phyloP scores from a whole-genome alignment of 2,888 invertebrate species.

The Flexamia atlantica region DNA sequence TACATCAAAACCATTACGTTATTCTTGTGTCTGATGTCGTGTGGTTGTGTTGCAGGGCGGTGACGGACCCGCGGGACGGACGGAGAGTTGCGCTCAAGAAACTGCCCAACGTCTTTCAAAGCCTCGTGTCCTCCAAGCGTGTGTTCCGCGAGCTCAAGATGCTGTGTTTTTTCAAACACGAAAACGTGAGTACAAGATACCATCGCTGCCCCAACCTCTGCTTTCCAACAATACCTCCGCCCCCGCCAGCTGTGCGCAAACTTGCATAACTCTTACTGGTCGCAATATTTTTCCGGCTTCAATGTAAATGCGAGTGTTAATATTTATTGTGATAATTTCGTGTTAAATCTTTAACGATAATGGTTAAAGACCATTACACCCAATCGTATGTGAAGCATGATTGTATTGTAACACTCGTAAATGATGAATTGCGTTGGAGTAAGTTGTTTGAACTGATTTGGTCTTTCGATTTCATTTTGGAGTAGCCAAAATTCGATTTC shows the following conservation, averaged over 20 bases:
- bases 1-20: no score
- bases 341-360: no score
- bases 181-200: slow-evolving; percentile 89
- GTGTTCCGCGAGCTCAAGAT: slow-evolving; percentile 99
- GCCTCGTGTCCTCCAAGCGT: slow-evolving; percentile 98
- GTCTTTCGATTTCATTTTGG: no score
- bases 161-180: slow-evolving; percentile 99
- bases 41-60: slow-evolving; percentile 89
- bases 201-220: neutral
- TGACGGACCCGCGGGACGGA: slow-evolving; percentile 99
- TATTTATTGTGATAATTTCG: no score
- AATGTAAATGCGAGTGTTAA: no score
- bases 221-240: neutral
- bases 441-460: no score
- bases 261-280: neutral
- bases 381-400: no score
- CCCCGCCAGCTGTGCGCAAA: neutral
- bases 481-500: no score
- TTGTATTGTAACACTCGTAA: no score
- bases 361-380: no score
- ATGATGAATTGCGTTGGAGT: no score
- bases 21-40: slow-evolving; percentile 57
- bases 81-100: slow-evolving; percentile 99
- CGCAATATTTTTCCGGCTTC: neutral
- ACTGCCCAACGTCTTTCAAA: slow-evolving; percentile 99